These are phyloP conservation scores for Zosterops borbonicus DNA, from an alignment of 2,113 vertebrate genomes.

Conservation along the genomic window DNA sequence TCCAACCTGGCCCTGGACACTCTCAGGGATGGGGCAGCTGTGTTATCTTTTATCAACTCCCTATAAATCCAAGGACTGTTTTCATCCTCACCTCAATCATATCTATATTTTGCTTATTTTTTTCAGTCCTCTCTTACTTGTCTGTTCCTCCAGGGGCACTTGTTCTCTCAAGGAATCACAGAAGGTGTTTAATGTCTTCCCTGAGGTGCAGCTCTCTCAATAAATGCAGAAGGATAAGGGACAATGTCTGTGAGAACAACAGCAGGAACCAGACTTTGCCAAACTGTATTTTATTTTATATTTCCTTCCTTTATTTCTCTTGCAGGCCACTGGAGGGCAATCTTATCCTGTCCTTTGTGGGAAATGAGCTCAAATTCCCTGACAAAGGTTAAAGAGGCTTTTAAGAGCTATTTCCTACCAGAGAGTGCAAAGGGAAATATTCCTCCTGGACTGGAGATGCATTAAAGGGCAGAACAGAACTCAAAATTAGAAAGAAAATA, in stretches of 20 bases:
- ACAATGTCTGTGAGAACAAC: not conserved
- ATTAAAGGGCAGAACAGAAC: not conserved
- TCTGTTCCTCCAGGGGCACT: not conserved
- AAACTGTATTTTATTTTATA: not conserved
- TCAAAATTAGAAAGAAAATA: not conserved
- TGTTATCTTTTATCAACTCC: not conserved
- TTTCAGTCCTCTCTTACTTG: not conserved
- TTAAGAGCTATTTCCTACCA: not conserved
- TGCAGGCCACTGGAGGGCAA: not conserved
- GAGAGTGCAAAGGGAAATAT: not conserved
- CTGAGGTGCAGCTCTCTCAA: not conserved
- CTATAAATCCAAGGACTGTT: not conserved
- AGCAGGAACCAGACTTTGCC: not conserved
- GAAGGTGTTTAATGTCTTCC: not conserved
- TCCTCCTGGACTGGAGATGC: not conserved
- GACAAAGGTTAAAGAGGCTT: not conserved
- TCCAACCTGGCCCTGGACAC: not conserved
- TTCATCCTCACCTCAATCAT: not conserved
- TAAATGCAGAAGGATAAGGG: not conserved
- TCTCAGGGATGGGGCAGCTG: not conserved
- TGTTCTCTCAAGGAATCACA: not conserved
- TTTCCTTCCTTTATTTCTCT: not conserved
- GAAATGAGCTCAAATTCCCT: not conserved
- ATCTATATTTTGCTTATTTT: not conserved
- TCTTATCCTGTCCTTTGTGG: not conserved